These are phyloP conservation scores for Halocynthia roretzi DNA, from an alignment of 23 tunicate genomes.

Conservation along the genomic window DNA sequence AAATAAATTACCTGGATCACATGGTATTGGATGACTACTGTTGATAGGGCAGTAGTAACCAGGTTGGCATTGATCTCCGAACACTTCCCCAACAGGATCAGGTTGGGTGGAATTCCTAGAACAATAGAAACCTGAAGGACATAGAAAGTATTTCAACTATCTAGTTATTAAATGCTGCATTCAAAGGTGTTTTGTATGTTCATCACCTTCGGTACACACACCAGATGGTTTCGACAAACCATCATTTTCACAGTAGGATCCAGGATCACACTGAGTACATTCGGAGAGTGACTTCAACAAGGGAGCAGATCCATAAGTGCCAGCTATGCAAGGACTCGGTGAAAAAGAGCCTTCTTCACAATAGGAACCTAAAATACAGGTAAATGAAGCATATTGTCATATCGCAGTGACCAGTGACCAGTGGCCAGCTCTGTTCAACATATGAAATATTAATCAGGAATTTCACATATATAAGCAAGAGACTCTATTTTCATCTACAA, in stretches of 20 bases:
- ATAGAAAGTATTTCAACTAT: background rate
- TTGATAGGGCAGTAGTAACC: conserved; percentile 79
- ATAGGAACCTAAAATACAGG: conserved; percentile 41
- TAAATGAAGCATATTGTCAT: too few species aligned
- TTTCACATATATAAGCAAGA: too few species aligned
- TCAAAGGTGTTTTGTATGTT: background rate
- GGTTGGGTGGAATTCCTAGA: conserved; percentile 52
- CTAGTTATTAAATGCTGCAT: background rate
- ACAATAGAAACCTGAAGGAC: conserved; percentile 60
- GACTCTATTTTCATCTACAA: too few species aligned
- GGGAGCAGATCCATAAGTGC: conserved; percentile 51
- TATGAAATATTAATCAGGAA: too few species aligned
- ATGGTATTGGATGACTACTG: conserved; percentile 51
- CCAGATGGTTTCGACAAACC: conserved; percentile 45
- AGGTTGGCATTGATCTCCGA: conserved; percentile 68
- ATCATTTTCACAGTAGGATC: conserved; percentile 53
- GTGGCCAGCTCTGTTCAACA: too few species aligned
- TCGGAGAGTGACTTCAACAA: conserved; percentile 27
- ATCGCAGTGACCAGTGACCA: too few species aligned
- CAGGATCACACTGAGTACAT: conserved; percentile 84
- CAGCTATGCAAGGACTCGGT: conserved; percentile 48
- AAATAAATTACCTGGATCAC: conserved; percentile 48
- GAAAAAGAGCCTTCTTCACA: conserved; percentile 37
- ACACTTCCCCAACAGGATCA: conserved; percentile 46
- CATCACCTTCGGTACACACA: conserved; percentile 52